phyloP scores from a whole-genome alignment of 2,113 vertebrate genomes.

The Alethe diademata region DNA sequence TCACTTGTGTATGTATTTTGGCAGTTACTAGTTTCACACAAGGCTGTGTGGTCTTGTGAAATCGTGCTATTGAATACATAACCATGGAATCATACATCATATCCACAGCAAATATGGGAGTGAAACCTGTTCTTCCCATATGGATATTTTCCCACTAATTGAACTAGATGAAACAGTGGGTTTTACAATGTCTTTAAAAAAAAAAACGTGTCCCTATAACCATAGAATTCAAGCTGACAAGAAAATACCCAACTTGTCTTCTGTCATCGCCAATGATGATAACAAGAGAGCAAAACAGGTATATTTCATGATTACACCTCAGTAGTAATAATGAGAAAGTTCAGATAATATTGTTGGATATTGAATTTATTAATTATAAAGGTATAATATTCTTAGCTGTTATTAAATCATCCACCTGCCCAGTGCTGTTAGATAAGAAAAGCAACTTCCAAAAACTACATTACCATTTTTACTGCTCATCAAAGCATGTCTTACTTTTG shows the following conservation, averaged over 20 bases:
- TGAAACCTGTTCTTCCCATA: not conserved
- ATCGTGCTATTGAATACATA: not conserved
- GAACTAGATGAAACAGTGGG: not conserved
- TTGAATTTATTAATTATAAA: not conserved
- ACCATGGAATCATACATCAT: not conserved
- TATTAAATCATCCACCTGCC: not conserved
- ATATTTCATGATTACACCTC: not conserved
- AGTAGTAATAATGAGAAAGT: not conserved
- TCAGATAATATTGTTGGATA: not conserved
- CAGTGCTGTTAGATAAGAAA: not conserved
- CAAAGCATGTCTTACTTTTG: not conserved
- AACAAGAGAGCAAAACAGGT: not conserved
- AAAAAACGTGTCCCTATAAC: not conserved
- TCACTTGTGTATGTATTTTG: not conserved
- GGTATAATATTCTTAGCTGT: not conserved
- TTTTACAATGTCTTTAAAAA: not conserved
- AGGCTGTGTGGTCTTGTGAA: not conserved
- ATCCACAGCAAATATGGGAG: not conserved
- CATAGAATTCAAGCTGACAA: not conserved
- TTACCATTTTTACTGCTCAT: constrained; percentile 11
- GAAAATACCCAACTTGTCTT: not conserved
- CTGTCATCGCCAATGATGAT: not conserved
- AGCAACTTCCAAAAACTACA: not conserved
- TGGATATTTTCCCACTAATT: not conserved
- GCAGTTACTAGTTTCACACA: not conserved